Conservation (phyloP, 1,140 invertebrate genomes). For the Drosophila elegans region DNA sequence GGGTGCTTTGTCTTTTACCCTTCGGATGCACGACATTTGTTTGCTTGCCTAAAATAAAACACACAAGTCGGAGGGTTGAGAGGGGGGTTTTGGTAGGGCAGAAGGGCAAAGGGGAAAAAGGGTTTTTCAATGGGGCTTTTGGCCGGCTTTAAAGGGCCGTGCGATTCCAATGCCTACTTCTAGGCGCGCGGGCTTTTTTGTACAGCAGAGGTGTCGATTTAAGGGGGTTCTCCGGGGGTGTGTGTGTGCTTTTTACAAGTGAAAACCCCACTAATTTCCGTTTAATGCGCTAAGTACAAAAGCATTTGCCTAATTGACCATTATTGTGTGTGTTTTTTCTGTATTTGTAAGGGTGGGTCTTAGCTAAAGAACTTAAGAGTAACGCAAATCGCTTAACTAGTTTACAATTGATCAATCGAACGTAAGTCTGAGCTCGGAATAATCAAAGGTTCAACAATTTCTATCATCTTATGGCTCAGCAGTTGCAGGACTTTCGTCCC, state of each 20-base stretch:
- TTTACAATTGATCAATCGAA: slow-evolving; percentile 60
- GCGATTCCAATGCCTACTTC: slow-evolving; percentile 44
- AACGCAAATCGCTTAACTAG: slow-evolving; percentile 73
- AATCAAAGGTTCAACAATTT: slow-evolving; percentile 72
- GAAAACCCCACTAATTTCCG: slow-evolving; percentile 71
- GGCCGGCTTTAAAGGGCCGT: slow-evolving; percentile 22
- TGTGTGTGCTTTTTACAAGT: slow-evolving; percentile 61
- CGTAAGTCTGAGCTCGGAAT: slow-evolving; percentile 41
- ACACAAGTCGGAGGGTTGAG: slow-evolving; percentile 38
- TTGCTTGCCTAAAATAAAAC: slow-evolving; percentile 82
- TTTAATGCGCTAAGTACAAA: slow-evolving; percentile 72
- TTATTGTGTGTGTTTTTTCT: slow-evolving; percentile 24
- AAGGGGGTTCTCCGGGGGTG: slow-evolving; percentile 1
- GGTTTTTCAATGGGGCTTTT: slow-evolving; percentile 12
- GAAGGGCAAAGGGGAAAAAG: background rate
- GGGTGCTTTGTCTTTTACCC: slow-evolving; percentile 83
- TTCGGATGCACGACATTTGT: slow-evolving; percentile 84
- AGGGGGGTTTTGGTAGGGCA: slow-evolving; percentile 16
- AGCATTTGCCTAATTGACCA: slow-evolving; percentile 73
- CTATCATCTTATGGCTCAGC: slow-evolving; percentile 73
- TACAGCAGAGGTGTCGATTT: slow-evolving; percentile 30
- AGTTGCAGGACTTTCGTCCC: slow-evolving; percentile 40
- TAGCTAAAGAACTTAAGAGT: slow-evolving; percentile 68
- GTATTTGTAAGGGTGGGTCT: slow-evolving; percentile 36
- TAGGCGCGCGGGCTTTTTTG: slow-evolving; percentile 37